Base-by-base conservation (phyloP, 2,113 vertebrate species). In the Otolemur garnettii region DNA sequence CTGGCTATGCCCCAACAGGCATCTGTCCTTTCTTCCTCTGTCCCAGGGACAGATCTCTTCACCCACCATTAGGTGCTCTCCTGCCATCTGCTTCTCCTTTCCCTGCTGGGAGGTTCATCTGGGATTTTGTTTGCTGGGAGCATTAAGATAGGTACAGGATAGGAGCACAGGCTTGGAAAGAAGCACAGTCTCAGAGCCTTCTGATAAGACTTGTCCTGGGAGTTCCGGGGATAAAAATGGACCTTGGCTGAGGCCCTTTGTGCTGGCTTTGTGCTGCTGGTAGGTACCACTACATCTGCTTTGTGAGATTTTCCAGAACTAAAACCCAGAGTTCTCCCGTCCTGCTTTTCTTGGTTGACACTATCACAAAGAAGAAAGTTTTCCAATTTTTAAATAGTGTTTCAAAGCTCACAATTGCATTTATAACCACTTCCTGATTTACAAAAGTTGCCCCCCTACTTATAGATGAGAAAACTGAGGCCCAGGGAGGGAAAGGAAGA, bases 381-480 rank as follows among this genome's bases (percentile, higher is more conserved):
- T 74, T 84, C 14, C 62, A n/a, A 38, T 38, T 64, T 75, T 45
- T 81, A n/a, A 81, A 35, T 33, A 62, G 68, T 35, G 21, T 74
- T 69, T 38, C 24, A 55, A 22, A 26, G 55, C 77, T 89, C 55
- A 57, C 87, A 81, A 66, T 50, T 26, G 53, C 26, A 50, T 55
- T 50, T 24, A 50, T 42, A 93, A 22, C 50, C 38, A 78, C 35
- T 87, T 38, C n/a, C 30, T 83, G 68, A 69, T 24, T 77, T 69
- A 85, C 74, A 92, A 79, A 97, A 82, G 74, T n/a, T 24, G 22
- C 3, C 15, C 9, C 13, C 24, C 30, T 79, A 45, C 74, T 88
- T 77, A 92, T 12, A 92, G 75, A 90, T 60, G 88, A 80, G n/a
- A 81, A 89, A 75, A 62, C 42, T 57, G 64, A 85, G 72, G 38